These are phyloP conservation scores for Hartigia nigra DNA, from an alignment of 2,888 invertebrate species.

Conservation along the genomic window DNA sequence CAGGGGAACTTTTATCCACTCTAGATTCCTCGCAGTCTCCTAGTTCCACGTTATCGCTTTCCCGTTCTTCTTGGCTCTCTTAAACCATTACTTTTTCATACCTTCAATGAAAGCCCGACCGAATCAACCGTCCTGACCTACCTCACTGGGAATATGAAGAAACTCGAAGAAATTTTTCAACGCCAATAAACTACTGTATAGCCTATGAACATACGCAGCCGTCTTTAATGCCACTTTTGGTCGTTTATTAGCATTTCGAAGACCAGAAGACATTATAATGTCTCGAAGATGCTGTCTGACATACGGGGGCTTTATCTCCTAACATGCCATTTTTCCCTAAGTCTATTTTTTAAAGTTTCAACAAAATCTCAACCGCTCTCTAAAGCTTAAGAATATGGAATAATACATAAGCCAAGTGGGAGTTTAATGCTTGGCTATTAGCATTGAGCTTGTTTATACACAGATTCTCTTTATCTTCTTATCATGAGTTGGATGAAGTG, in stretches of 20 bases:
- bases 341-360: too few species aligned
- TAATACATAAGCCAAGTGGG: neutral
- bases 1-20: neutral
- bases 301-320: too few species aligned
- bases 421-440: neutral
- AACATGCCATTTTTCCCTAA: too few species aligned
- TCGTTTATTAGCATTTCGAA: too few species aligned
- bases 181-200: too few species aligned
- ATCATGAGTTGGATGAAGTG: neutral
- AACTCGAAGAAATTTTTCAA: too few species aligned
- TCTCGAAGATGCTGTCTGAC: too few species aligned
- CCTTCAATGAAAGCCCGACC: neutral
- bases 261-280: too few species aligned
- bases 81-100: neutral
- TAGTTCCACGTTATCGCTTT: neutral
- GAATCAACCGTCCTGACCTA: neutral
- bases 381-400: too few species aligned
- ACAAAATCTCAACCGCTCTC: too few species aligned
- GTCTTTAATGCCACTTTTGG: neutral
- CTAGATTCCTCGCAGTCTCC: neutral
- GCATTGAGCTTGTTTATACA: neutral
- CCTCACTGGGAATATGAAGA: neutral
- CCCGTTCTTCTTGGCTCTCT: neutral
- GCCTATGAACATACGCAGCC: too few species aligned
- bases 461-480: neutral